Percentiles rank a stretch among this genome's conserved stretches.
Evolutionary conservation across 2,113 vertebrate species (phyloP).

Genomic region (Bostrychus sinensis): DNA sequence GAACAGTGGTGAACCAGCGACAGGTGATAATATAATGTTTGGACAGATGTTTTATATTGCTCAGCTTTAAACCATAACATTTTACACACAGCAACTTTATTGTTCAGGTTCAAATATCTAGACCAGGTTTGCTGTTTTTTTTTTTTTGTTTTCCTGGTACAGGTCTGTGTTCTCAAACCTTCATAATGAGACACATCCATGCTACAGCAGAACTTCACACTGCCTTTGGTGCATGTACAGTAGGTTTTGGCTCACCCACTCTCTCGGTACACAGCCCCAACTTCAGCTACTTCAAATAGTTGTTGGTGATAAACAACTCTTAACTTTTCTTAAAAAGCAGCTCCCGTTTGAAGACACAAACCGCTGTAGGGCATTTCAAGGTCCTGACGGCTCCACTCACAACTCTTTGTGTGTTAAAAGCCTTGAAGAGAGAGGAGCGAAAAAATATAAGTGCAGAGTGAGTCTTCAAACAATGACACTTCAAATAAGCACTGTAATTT

Average conservation of each 20-base stretch:
- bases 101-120: no score
- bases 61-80: no score
- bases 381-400: slow-evolving; percentile 27
- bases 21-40: no score
- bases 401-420: slow-evolving; percentile 33
- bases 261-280: not conserved
- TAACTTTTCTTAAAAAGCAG: slow-evolving; percentile 16
- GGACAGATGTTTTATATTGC: no score
- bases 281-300: slow-evolving; percentile 10
- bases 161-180: no score
- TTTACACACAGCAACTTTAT: no score
- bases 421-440: slow-evolving; percentile 1
- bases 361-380: slow-evolving; percentile 35
- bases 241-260: not conserved
- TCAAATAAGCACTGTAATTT: slow-evolving; percentile 17
- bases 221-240: not conserved
- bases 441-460: not conserved
- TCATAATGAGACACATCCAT: not conserved
- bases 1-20: no score
- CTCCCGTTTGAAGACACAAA: slow-evolving; percentile 24
- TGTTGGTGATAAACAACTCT: slow-evolving; percentile 20
- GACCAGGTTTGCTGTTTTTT: no score
- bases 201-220: not conserved
- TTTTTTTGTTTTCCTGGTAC: no score
- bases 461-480: slow-evolving; percentile 21